Evolutionary conservation across 2,113 vertebrate genomes (phyloP).

Genomic region (Lophochroa leadbeateri): DNA sequence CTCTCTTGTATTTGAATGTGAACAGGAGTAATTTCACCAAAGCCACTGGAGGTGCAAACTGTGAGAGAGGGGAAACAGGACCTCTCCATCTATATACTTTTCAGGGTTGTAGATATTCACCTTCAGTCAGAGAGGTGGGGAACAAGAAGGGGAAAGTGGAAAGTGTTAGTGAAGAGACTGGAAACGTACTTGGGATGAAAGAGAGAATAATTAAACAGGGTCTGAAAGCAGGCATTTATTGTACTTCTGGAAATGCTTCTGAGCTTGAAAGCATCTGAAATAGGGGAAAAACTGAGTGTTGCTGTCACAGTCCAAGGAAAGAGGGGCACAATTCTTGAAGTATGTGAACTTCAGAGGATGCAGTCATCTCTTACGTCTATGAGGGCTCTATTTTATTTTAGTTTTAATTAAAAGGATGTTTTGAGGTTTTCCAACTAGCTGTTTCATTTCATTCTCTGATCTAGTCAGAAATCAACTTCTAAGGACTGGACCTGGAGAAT

Average conservation of each 20-base stretch:
- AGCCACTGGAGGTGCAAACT: background rate
- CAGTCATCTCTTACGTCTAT: background rate
- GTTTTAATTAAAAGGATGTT: slow-evolving; percentile 36
- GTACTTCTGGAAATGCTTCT: background rate
- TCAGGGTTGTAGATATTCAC: background rate
- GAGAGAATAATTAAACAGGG: background rate
- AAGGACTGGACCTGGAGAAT: background rate
- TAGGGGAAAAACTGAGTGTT: background rate
- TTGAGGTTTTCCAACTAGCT: slow-evolving; percentile 33
- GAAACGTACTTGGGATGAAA: background rate
- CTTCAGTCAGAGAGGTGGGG: background rate
- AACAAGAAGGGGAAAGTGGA: background rate
- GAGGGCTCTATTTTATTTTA: background rate
- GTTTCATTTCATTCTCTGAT: background rate
- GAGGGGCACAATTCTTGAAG: background rate
- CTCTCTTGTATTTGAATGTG: background rate
- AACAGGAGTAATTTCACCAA: background rate
- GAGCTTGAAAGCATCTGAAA: background rate
- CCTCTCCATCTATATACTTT: background rate
- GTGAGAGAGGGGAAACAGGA: background rate
- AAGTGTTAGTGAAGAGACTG: background rate
- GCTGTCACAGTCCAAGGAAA: background rate
- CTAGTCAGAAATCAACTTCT: background rate
- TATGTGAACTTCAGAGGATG: background rate
- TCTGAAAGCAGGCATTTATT: background rate